phyloP scores from a whole-genome alignment of 2,888 invertebrate genomes.

The Luffia ferchaultella region DNA sequence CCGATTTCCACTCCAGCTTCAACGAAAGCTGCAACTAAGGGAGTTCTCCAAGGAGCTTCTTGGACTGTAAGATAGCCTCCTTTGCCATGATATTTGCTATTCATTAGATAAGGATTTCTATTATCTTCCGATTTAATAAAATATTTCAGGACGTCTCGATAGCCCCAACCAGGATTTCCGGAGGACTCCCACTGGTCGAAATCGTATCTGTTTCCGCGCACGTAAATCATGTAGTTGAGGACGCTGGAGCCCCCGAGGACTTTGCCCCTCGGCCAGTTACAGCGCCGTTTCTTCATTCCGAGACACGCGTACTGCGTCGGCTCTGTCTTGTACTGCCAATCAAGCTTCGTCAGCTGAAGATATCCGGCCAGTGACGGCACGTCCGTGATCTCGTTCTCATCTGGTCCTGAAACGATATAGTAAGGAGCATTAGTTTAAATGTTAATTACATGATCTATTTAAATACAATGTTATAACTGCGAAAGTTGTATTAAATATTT shows the following conservation, averaged over 20 bases:
- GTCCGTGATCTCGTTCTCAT: constrained; percentile 88
- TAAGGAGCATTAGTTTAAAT: no score
- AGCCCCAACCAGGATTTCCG: constrained; percentile 92
- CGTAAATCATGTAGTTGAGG: constrained; percentile 91
- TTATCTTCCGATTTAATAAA: constrained; percentile 92
- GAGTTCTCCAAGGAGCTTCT: constrained; percentile 86
- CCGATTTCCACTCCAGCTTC: constrained; percentile 85
- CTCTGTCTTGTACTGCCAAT: constrained; percentile 92
- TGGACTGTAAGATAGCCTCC: constrained; percentile 83
- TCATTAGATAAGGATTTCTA: constrained; percentile 81
- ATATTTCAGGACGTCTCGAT: constrained; percentile 83
- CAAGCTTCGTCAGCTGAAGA: constrained; percentile 83
- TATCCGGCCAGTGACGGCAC: constrained; percentile 89
- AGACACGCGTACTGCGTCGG: constrained; percentile 82
- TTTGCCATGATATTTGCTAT: constrained; percentile 72
- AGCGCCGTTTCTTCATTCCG: constrained; percentile 81
- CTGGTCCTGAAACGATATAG: constrained; percentile 76
- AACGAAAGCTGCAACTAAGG: constrained; percentile 82
- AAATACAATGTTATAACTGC: no score
- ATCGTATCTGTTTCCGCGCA: constrained; percentile 83
- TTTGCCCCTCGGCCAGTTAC: constrained; percentile 90
- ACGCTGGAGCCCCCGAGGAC: constrained; percentile 89
- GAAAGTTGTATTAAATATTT: no score
- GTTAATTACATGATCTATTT: no score
- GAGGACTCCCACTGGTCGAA: constrained; percentile 89